Evolutionary conservation across 2,797 vertebrate genomes (phyloP), one percentile per base, ranked within the genome.

Genomic region (Anniella stebbinsi): DNA sequence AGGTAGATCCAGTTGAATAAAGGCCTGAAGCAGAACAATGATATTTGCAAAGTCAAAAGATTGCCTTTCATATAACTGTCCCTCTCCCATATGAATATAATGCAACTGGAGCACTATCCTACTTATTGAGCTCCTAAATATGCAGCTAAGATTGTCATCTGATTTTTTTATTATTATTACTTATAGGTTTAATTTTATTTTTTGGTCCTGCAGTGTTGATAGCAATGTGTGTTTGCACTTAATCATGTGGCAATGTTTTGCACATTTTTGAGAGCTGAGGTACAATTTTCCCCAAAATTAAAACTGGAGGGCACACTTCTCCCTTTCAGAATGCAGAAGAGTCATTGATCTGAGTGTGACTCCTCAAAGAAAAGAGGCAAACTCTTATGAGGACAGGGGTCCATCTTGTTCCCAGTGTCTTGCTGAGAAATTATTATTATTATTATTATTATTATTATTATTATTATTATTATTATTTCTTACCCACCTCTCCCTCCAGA

Each of bases 21-120:
- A 93, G 94, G 51, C 12, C 5, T 63, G 13, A 83, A 72, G 80
- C 86, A 76, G 89, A 94, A 87, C 1, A 85, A 81, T 51, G 25
- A 1, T n/a, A 41, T 21, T 70, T 54, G 2, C 82, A 82, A 45
- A 45, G 54, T 2, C 11, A 18, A 41, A 8, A 77, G 1, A 45
- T 45, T 80, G 83, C 30, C 63, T 83, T 88, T 83, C 38, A 76
- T 48, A 17, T 21, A 83, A 48, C 38, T 88, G 54, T 11, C 17
- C 17, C 57, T 30, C 7, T 23, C 23, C 15, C 21, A 75, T 21
- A 83, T n/a, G 38, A 73, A 13, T 63, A 45, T 4, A 63, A 36
- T 45, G 11, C 38, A 63, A 63, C 38, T 30, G n/a, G 15, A 73
- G 21, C 25, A 36, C 4, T 25, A 25, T 45, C 2, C 57, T 73